A percentile compares a stretch with the other conserved stretches of the same genome.
phyloP scores from a whole-genome alignment of 2,888 invertebrate genomes.

The Sminthurinus aureus region DNA sequence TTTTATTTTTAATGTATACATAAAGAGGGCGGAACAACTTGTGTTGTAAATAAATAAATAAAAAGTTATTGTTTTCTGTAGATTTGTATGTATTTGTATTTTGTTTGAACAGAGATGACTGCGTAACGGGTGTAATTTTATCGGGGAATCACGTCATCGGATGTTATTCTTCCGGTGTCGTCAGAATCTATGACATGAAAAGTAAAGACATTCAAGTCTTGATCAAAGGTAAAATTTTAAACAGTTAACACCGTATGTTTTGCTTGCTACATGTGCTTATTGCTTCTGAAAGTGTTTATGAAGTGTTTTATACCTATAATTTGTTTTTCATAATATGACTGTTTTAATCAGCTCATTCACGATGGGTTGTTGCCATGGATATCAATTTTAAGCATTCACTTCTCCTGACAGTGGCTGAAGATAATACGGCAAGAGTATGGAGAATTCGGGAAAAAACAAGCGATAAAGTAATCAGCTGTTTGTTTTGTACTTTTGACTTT shows the following conservation, averaged over 20 bases:
- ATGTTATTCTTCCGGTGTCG: constrained; percentile 52
- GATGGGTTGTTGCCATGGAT: constrained; percentile 58
- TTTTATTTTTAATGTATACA: too few species aligned
- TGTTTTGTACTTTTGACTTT: too few species aligned
- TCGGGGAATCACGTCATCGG: constrained; percentile 51
- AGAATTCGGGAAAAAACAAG: constrained; percentile 41
- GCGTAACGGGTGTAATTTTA: constrained; percentile 52
- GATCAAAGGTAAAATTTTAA: constrained; percentile 38
- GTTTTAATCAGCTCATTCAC: constrained; percentile 47
- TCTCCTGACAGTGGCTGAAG: constrained; percentile 56
- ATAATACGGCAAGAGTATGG: constrained; percentile 55
- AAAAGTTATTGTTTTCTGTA: too few species aligned
- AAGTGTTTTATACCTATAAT: too few species aligned
- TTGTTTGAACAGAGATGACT: constrained; percentile 38
- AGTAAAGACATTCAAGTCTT: constrained; percentile 45
- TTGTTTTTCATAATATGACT: too few species aligned
- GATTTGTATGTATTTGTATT: too few species aligned
- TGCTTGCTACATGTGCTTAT: too few species aligned
- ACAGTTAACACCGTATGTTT: too few species aligned
- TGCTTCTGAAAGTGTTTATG: too few species aligned
- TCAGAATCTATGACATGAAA: constrained; percentile 52
- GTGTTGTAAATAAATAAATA: too few species aligned
- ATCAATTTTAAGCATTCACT: constrained; percentile 44
- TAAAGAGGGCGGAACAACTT: too few species aligned
- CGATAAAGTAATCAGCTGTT: constrained; percentile 34